A percentile compares a stretch with the other conserved stretches of the same genome.
Conservation (phyloP, 2,797 vertebrate genomes). For the Bovichtus diacanthus region DNA sequence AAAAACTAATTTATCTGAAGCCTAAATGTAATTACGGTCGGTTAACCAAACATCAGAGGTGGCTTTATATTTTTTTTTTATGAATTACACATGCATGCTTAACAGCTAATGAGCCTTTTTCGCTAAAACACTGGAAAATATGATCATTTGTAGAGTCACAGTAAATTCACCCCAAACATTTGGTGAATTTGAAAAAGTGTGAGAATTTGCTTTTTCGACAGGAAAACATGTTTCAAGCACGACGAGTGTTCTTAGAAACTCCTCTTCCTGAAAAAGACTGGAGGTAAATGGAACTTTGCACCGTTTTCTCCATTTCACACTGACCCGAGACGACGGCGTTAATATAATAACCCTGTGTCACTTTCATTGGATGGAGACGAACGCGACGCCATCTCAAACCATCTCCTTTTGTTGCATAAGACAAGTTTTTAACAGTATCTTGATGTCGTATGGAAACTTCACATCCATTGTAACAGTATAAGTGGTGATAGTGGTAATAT, state of each 20-base stretch:
- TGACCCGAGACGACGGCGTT: background rate
- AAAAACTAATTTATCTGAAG: background rate
- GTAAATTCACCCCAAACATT: constrained; percentile 21
- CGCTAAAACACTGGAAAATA: constrained; percentile 20
- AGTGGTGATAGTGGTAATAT: constrained; percentile 51
- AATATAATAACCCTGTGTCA: background rate
- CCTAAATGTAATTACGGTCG: background rate
- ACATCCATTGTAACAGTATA: constrained; percentile 63
- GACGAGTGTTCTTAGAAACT: constrained; percentile 11
- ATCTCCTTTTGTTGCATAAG: constrained; percentile 68
- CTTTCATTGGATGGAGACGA: constrained; percentile 17
- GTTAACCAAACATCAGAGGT: background rate
- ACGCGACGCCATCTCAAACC: constrained; percentile 12
- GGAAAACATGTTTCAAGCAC: constrained; percentile 11
- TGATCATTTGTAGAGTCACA: constrained; percentile 13
- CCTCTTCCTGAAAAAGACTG: constrained; percentile 30
- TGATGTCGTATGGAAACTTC: constrained; percentile 43
- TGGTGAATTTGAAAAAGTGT: constrained; percentile 32
- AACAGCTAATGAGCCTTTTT: constrained; percentile 2
- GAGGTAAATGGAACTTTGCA: constrained; percentile 36
- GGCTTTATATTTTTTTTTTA: constrained; percentile 1
- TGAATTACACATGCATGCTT: background rate
- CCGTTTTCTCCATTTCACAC: constrained; percentile 16
- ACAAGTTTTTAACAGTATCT: constrained; percentile 61
- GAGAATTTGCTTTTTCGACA: constrained; percentile 44